Conservation (phyloP, 2,797 vertebrate genomes). For the Lates japonicus region DNA sequence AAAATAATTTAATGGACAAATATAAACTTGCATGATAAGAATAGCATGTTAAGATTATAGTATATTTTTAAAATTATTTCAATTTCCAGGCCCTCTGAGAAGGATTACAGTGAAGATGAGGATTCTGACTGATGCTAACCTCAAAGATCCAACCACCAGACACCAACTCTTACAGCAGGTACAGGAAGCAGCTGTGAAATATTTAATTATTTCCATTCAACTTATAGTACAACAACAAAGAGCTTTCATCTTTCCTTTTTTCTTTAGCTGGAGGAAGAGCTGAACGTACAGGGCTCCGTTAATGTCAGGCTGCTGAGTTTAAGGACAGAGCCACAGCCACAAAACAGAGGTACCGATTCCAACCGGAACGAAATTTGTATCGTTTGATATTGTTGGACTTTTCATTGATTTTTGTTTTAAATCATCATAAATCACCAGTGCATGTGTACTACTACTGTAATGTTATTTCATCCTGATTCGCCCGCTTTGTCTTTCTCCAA, state of each 20-base stretch:
- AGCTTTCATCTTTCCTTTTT: neutral
- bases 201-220: neutral
- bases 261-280: neutral
- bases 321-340: neutral
- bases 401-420: no score
- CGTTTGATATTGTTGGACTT: no score
- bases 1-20: no score
- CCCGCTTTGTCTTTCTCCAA: neutral
- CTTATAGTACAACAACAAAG: neutral
- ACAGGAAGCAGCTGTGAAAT: neutral
- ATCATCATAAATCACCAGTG: no score
- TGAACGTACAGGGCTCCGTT: neutral
- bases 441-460: neutral
- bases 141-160: neutral
- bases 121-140: neutral
- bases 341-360: neutral
- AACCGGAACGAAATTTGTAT: neutral
- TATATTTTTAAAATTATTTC: no score
- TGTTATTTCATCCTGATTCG: neutral
- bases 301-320: neutral
- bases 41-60: no score
- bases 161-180: neutral
- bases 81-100: neutral
- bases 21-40: no score
- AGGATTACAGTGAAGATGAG: neutral